A percentile compares a stretch with the other conserved stretches of the same genome.
Evolutionary conservation across 2,113 vertebrate species (phyloP).

Genomic region (Xiphorhynchus elegans): DNA sequence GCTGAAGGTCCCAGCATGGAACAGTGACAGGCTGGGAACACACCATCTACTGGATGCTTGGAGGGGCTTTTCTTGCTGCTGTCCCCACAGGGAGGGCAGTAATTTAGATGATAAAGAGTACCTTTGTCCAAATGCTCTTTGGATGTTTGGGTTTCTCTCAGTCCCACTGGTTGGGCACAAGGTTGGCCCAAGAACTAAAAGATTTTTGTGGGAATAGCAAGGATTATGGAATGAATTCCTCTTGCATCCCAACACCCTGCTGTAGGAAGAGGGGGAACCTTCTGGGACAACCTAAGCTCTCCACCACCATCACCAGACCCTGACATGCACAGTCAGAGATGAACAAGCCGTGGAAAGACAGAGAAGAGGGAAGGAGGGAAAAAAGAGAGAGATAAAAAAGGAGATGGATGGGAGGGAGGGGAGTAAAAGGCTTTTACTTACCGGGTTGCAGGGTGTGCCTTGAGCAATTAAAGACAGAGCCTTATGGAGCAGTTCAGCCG

Average conservation of each 20-base stretch:
- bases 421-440: slow-evolving; percentile 88
- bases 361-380: neutral
- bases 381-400: slow-evolving; percentile 60
- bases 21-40: neutral
- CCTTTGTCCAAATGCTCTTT: neutral
- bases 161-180: neutral
- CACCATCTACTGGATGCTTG: neutral
- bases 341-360: slow-evolving; percentile 36
- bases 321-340: slow-evolving; percentile 12
- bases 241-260: neutral
- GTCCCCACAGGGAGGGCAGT: neutral
- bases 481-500: slow-evolving; percentile 88
- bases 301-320: neutral
- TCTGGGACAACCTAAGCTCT: neutral
- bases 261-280: neutral
- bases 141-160: neutral
- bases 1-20: neutral
- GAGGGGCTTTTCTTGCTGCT: neutral
- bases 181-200: neutral
- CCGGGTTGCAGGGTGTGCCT: slow-evolving; percentile 75
- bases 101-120: neutral
- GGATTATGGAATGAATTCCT: neutral
- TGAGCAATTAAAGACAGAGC: slow-evolving; percentile 85
- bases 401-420: slow-evolving; percentile 71
- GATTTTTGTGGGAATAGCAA: neutral